Evolutionary conservation across 2,113 vertebrate species (phyloP).

Genomic region (Protobothrops mucrosquamatus): DNA sequence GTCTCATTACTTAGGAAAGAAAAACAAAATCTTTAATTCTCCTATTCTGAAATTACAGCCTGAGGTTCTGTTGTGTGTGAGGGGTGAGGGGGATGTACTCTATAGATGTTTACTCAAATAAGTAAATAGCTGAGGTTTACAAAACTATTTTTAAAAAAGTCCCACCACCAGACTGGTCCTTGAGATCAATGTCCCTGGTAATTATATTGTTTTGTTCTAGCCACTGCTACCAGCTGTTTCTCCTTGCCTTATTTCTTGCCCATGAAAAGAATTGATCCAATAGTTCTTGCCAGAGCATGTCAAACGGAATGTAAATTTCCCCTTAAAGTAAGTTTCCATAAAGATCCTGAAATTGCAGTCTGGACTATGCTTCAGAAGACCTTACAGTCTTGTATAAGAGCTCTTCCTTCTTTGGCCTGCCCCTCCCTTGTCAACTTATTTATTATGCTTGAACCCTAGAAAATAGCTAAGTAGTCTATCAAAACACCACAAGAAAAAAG

Average conservation of each 20-base stretch:
- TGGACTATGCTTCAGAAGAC: neutral
- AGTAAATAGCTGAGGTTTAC: neutral
- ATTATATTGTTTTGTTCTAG: neutral
- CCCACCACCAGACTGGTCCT: neutral
- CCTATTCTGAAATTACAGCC: neutral
- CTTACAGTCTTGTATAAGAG: neutral
- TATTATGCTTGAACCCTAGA: neutral
- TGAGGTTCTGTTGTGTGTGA: neutral
- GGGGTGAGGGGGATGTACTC: neutral
- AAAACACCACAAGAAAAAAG: neutral
- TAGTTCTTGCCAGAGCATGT: neutral
- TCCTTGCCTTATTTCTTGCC: neutral
- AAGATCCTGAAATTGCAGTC: neutral
- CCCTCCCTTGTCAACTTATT: neutral
- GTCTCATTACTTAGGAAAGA: neutral
- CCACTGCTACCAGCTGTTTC: neutral
- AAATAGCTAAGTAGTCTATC: neutral
- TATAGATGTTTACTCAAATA: neutral
- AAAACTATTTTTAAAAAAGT: neutral
- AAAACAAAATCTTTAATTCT: neutral
- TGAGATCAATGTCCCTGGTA: neutral
- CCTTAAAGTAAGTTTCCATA: neutral
- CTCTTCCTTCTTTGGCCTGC: neutral
- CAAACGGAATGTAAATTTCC: neutral
- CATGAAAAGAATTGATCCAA: neutral